Conservation (phyloP, 2,797 vertebrate species). For the Xerus rutilus region DNA sequence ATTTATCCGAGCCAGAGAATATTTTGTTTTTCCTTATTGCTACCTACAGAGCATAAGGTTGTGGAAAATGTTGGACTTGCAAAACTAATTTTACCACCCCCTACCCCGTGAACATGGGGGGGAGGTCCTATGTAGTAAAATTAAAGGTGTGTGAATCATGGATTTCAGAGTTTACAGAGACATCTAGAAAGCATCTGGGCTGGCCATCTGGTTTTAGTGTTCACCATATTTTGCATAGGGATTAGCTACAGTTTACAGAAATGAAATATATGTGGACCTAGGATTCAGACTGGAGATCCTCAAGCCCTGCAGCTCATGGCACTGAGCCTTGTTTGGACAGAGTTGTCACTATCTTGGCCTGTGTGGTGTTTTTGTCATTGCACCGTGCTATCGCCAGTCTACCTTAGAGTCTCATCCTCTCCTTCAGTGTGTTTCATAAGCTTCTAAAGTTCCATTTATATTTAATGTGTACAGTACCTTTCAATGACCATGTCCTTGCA, state of each 20-base stretch:
- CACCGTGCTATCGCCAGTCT: neutral
- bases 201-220: neutral
- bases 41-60: slow-evolving; percentile 68
- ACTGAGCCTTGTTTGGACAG: neutral
- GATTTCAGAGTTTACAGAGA: neutral
- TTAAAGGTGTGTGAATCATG: neutral
- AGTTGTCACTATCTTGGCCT: neutral
- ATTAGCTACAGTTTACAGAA: neutral
- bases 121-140: neutral
- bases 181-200: neutral
- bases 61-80: slow-evolving; percentile 14
- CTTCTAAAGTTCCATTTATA: slow-evolving; percentile 15
- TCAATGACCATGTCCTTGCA: neutral
- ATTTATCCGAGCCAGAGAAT: slow-evolving; percentile 78
- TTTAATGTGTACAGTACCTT: neutral
- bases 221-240: slow-evolving; percentile 28
- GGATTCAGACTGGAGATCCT: neutral
- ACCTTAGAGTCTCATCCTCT: slow-evolving; percentile 43
- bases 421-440: neutral
- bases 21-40: slow-evolving; percentile 82
- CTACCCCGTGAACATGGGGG: neutral
- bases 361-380: neutral
- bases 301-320: neutral
- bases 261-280: neutral
- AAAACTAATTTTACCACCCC: slow-evolving; percentile 65